phyloP scores from a whole-genome alignment of 2,888 invertebrate genomes.

The Drosophila kuntzei region DNA sequence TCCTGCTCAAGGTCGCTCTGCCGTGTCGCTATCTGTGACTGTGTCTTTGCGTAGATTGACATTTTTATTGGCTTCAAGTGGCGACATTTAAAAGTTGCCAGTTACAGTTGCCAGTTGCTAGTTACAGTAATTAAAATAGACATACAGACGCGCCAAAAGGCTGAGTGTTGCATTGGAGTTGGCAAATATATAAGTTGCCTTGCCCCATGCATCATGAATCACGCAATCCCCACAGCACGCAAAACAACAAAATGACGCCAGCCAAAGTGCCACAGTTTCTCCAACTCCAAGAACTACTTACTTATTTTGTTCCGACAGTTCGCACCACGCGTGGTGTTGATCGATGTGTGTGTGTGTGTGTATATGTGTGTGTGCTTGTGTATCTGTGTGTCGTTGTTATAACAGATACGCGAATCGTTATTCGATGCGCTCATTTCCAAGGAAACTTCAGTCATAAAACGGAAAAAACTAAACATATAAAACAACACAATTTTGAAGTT shows the following conservation, averaged over 20 bases:
- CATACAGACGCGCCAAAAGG: constrained; percentile 63
- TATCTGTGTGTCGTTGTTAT: constrained; percentile 42
- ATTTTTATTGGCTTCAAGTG: constrained; percentile 61
- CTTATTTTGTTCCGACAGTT: constrained; percentile 46
- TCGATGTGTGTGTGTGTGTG: constrained; percentile 26
- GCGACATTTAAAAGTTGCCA: constrained; percentile 49
- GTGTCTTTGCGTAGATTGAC: constrained; percentile 37
- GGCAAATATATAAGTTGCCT: constrained; percentile 21
- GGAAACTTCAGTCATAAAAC: constrained; percentile 73
- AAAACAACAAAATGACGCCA: constrained; percentile 66
- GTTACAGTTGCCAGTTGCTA: constrained; percentile 28
- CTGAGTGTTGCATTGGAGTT: constrained; percentile 50
- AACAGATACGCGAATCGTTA: constrained; percentile 62
- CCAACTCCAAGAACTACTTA: not conserved
- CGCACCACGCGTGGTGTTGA: constrained; percentile 70
- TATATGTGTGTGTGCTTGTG: constrained; percentile 3
- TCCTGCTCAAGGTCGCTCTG: constrained; percentile 44
- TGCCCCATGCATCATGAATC: constrained; percentile 63
- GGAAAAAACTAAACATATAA: constrained; percentile 53
- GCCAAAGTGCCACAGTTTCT: constrained; percentile 26
- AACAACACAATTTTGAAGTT: constrained; percentile 20
- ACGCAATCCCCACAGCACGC: constrained; percentile 62
- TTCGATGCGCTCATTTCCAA: constrained; percentile 71
- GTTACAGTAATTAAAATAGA: constrained; percentile 69
- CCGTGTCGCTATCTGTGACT: constrained; percentile 10